A percentile compares a stretch with the other conserved stretches of the same genome.
phyloP scores from a whole-genome alignment of 2,888 invertebrate genomes.

The Blastobasis adustella region DNA sequence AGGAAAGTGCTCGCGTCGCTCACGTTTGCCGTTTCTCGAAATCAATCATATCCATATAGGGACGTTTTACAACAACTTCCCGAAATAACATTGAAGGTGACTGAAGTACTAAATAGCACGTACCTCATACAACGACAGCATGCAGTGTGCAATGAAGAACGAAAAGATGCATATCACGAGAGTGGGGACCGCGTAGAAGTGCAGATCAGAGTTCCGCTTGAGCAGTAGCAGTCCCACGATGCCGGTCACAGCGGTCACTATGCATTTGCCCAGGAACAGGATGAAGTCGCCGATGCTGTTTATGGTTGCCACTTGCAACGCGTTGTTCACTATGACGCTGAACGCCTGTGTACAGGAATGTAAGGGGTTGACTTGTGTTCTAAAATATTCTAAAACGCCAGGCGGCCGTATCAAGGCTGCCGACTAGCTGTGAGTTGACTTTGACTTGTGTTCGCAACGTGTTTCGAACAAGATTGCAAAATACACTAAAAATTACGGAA shows the following conservation, averaged over 20 bases:
- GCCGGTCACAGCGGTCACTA: constrained; percentile 88
- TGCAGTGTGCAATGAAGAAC: constrained; percentile 94
- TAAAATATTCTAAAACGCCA: no score
- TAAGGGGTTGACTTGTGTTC: background rate
- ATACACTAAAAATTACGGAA: no score
- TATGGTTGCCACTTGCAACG: constrained; percentile 91
- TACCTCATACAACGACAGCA: constrained; percentile 95
- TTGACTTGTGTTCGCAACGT: background rate
- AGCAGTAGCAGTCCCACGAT: constrained; percentile 83
- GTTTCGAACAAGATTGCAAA: no score
- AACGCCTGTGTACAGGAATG: constrained; percentile 82
- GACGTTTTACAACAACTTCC: no score
- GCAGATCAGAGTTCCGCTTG: constrained; percentile 81
- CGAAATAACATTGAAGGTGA: no score
- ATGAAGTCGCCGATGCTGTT: constrained; percentile 96
- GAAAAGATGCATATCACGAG: constrained; percentile 88
- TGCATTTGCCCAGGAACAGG: constrained; percentile 88
- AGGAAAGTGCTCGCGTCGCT: no score
- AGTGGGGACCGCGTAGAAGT: constrained; percentile 91
- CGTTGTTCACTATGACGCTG: constrained; percentile 87
- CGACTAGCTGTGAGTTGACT: no score
- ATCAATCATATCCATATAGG: no score
- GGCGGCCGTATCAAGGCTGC: no score
- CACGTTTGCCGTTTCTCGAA: no score
- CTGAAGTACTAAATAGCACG: constrained; percentile 18